phyloP scores from a whole-genome alignment of 2,888 invertebrate genomes.

The Pogonocherus hispidulus region DNA sequence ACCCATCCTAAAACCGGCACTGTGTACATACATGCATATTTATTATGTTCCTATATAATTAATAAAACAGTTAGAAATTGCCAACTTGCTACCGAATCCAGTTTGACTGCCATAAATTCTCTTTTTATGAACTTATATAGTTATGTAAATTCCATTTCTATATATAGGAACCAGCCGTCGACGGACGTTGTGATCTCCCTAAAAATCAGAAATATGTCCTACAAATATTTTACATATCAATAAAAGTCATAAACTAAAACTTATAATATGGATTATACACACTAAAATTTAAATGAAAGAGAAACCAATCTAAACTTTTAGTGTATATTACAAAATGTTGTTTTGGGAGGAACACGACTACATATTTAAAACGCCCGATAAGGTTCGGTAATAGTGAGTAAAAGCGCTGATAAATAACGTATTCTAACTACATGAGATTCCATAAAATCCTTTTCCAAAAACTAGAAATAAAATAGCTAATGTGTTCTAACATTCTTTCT shows the following conservation, averaged over 20 bases:
- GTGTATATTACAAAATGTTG: constrained; percentile 21
- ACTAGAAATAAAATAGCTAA: constrained; percentile 27
- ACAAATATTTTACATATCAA: constrained; percentile 41
- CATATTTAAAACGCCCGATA: constrained; percentile 30
- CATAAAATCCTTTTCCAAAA: constrained; percentile 15
- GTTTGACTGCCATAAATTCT: constrained; percentile 67
- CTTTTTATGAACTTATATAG: constrained; percentile 64
- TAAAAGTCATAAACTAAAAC: constrained; percentile 21
- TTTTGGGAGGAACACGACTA: constrained; percentile 15
- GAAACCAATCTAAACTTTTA: constrained; percentile 37
- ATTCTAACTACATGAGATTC: constrained; percentile 18
- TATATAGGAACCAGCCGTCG: constrained; percentile 54
- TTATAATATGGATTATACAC: constrained; percentile 11
- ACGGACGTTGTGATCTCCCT: constrained; percentile 24
- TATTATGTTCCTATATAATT: constrained; percentile 58
- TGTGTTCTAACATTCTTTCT: constrained; percentile 23
- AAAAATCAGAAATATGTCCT: constrained; percentile 26
- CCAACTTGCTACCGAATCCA: constrained; percentile 66
- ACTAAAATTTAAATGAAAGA: constrained; percentile 37
- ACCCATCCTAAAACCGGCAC: no score
- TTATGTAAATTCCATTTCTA: constrained; percentile 60
- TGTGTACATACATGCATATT: constrained; percentile 46
- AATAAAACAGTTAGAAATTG: constrained; percentile 64
- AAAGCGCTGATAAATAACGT: constrained; percentile 28
- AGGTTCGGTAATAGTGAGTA: constrained; percentile 30